Evolutionary conservation across 1,140 invertebrate species (phyloP), one percentile per base, ranked within the genome.

Genomic region (Atopsyche davidsoni): DNA sequence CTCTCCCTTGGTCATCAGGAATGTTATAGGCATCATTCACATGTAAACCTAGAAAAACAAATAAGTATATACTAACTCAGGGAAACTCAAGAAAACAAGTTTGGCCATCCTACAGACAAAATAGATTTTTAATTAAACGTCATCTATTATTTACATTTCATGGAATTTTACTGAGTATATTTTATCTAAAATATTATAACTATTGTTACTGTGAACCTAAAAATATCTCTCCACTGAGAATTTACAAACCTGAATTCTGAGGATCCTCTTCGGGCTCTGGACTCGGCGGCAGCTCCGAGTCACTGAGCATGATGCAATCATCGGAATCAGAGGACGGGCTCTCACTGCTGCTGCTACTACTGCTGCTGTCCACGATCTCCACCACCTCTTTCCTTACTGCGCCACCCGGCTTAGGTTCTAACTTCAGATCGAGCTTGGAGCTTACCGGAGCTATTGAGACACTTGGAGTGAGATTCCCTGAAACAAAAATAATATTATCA

Each of bases 1-100:
- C 92, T 34, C 90, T 75, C 2, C 96, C 96, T 64, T 92, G 81
- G 47, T 90, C 86, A 73, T 98, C 92, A 2, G 89, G 88, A 51
- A 86, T 70, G 71, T 98, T 98, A 60, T 92, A 89, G n/a, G 82
- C 72, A 73, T 97, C 93, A 62, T 93, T 93, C 1, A 87, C 87
- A 60, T 90, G 87, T 75, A 90, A 81, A 45, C 85, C 85, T 74
- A 44, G 23, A 60, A 58, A n/a, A 63, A 23, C 7, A 41, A 36
- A 11, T 36, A 9, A 36, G 14, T 36, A n/a, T n/a, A n/a, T n/a
- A n/a, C n/a, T n/a, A n/a, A n/a, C n/a, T n/a, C n/a, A n/a, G n/a
- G n/a, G n/a, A n/a, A n/a, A n/a, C n/a, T n/a, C n/a, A n/a, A n/a
- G n/a, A n/a, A n/a, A n/a, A n/a, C n/a, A n/a, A n/a, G n/a, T n/a